Percentiles rank a stretch among this genome's conserved stretches.
These are phyloP conservation scores for Drosophila quadrilineata DNA, from an alignment of 1,140 invertebrate genomes.

Conservation along the genomic window DNA sequence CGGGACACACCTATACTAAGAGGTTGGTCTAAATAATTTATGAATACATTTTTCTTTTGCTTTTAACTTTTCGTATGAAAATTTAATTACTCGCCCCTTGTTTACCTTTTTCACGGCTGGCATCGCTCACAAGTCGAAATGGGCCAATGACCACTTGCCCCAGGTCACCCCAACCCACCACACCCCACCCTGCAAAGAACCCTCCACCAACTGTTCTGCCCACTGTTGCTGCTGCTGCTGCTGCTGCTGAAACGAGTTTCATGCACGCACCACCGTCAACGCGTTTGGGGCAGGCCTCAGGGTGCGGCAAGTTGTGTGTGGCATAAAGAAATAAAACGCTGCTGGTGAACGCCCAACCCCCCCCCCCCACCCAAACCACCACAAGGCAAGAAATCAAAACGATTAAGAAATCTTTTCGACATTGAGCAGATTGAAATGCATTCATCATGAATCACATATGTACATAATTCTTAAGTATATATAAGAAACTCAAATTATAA, in stretches of 20 bases:
- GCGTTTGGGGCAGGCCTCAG: neutral
- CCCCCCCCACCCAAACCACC: too few relatives aligned
- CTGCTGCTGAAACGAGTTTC: conserved; percentile 46
- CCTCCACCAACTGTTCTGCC: too few relatives aligned
- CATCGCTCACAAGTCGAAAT: conserved; percentile 24
- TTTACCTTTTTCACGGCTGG: conserved; percentile 62
- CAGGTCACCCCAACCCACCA: neutral
- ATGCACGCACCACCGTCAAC: conserved; percentile 40
- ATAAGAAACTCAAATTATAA: too few relatives aligned
- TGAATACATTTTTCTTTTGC: conserved; percentile 50
- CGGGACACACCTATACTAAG: neutral
- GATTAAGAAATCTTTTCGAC: too few relatives aligned
- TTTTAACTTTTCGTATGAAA: conserved; percentile 51
- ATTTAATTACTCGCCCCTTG: conserved; percentile 73
- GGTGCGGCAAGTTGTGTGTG: too few relatives aligned
- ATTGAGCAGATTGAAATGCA: too few relatives aligned
- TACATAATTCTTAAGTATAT: too few relatives aligned
- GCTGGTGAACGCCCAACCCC: too few relatives aligned
- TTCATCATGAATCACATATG: too few relatives aligned
- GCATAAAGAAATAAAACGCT: too few relatives aligned
- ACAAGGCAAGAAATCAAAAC: too few relatives aligned
- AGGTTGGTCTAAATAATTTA: conserved; percentile 62
- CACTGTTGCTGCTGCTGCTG: too few relatives aligned
- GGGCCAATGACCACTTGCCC: conserved; percentile 37
- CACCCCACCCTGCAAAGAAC: neutral